Evolutionary conservation across 1,140 invertebrate species (phyloP).

Genomic region (Lepidotrigona ventralis): DNA sequence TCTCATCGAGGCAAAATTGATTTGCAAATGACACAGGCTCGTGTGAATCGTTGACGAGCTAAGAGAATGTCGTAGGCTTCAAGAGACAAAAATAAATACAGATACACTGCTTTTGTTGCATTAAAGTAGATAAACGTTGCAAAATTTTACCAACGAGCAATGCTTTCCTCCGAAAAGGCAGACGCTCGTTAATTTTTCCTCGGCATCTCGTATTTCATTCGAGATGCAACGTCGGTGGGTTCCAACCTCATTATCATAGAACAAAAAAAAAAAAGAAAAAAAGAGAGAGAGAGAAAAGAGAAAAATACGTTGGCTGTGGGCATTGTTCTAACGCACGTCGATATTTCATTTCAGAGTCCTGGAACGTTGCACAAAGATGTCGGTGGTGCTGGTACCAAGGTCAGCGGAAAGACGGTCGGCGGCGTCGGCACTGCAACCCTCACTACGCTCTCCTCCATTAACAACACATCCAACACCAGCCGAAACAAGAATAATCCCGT

Average conservation of each 20-base stretch:
- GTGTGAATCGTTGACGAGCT: too few species aligned
- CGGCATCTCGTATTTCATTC: conserved; percentile 11
- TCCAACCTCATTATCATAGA: conserved; percentile 37
- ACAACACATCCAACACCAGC: conserved; percentile 76
- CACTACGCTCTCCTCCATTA: conserved; percentile 78
- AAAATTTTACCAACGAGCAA: neutral
- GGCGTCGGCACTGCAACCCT: conserved; percentile 78
- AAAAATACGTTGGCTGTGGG: neutral
- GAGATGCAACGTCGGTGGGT: neutral
- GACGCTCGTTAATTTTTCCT: conserved; percentile 12
- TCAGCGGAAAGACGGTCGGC: conserved; percentile 77
- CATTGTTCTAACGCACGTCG: conserved; percentile 28
- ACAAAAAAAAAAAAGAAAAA: neutral
- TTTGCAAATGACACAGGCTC: too few species aligned
- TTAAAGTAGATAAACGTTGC: neutral
- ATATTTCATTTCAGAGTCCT: conserved; percentile 77
- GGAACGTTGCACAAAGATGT: conserved; percentile 80
- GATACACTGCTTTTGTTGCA: neutral
- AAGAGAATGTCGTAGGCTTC: neutral
- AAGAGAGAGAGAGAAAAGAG: neutral
- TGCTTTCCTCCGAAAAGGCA: neutral
- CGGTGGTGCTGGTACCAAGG: conserved; percentile 77
- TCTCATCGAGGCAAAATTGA: too few species aligned
- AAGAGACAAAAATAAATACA: neutral
- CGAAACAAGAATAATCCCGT: conserved; percentile 76